Evolutionary conservation across 2,797 vertebrate genomes (phyloP).

Genomic region (Coranthus polyacanthus): DNA sequence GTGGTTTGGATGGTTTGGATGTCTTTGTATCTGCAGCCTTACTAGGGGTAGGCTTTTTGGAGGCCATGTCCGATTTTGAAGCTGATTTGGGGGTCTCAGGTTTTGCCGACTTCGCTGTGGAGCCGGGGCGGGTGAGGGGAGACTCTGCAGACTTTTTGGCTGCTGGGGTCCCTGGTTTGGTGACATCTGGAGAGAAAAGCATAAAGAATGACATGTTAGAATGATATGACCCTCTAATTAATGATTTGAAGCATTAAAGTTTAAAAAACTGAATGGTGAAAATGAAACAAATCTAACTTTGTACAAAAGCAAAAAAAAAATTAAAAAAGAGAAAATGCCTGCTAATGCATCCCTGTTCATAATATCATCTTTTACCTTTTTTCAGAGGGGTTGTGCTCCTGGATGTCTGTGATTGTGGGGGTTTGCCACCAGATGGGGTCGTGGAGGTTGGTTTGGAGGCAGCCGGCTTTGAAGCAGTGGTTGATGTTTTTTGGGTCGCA

Average conservation of each 20-base stretch:
- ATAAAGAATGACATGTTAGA: constrained; percentile 1
- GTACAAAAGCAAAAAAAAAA: neutral
- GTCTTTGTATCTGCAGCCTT: constrained; percentile 80
- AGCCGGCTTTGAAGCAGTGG: constrained; percentile 64
- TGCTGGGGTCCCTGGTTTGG: constrained; percentile 76
- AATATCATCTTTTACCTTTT: constrained; percentile 77
- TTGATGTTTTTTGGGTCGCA: constrained; percentile 72
- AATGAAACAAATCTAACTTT: neutral
- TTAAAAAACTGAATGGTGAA: neutral
- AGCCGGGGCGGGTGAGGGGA: constrained; percentile 71
- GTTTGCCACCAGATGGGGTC: constrained; percentile 79
- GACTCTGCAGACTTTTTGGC: constrained; percentile 80
- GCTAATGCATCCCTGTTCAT: neutral
- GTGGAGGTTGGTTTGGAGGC: constrained; percentile 72
- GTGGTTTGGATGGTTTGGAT: constrained; percentile 73
- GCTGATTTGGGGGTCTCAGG: constrained; percentile 79
- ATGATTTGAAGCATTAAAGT: too few species aligned
- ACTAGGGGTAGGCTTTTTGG: constrained; percentile 75
- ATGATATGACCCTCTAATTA: neutral
- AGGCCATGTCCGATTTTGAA: constrained; percentile 68
- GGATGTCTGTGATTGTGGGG: constrained; percentile 69
- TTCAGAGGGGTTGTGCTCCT: constrained; percentile 78
- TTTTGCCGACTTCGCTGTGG: constrained; percentile 78
- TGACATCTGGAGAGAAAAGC: constrained; percentile 75
- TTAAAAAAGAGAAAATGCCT: neutral